A percentile compares a stretch with the other conserved stretches of the same genome.
These are phyloP conservation scores for Lemur catta DNA, from an alignment of 2,797 vertebrate genomes.

Conservation along the genomic window DNA sequence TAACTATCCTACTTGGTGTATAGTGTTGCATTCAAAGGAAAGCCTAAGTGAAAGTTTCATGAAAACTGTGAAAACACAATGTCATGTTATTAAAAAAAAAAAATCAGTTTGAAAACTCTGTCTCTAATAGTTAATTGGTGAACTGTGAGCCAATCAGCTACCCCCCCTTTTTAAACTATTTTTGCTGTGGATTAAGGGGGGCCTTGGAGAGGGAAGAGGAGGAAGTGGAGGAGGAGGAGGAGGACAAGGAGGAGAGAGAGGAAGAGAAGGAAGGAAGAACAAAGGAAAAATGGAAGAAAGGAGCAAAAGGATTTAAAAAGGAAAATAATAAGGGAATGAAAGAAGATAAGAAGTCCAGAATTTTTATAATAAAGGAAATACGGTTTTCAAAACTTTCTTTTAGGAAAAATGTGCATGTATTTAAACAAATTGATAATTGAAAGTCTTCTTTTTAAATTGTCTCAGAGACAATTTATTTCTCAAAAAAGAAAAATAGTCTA, in stretches of 20 bases:
- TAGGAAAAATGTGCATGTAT: background rate
- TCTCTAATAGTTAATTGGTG: background rate
- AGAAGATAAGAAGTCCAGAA: background rate
- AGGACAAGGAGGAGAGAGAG: too few relatives aligned
- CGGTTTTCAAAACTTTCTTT: background rate
- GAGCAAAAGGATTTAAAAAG: background rate
- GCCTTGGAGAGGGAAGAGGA: background rate
- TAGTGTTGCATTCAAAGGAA: background rate
- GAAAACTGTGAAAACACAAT: background rate
- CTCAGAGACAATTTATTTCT: background rate
- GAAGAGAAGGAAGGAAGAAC: background rate
- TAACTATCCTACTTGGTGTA: background rate
- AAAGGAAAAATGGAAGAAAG: background rate
- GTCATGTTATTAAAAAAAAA: background rate
- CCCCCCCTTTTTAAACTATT: background rate
- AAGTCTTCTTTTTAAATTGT: background rate
- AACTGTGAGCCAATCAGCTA: background rate
- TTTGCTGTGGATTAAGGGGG: background rate
- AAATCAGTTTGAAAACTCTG: background rate
- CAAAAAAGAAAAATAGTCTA: background rate
- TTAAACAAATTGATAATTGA: background rate
- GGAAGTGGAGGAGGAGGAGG: rapidly evolving
- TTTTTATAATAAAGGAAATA: constrained; percentile 15
- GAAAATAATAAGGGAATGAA: background rate
- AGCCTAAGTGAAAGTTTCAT: background rate